Percentiles rank a stretch among this genome's conserved stretches.
Conservation (phyloP, 2,113 vertebrate species). For the Vanacampus margaritifer region DNA sequence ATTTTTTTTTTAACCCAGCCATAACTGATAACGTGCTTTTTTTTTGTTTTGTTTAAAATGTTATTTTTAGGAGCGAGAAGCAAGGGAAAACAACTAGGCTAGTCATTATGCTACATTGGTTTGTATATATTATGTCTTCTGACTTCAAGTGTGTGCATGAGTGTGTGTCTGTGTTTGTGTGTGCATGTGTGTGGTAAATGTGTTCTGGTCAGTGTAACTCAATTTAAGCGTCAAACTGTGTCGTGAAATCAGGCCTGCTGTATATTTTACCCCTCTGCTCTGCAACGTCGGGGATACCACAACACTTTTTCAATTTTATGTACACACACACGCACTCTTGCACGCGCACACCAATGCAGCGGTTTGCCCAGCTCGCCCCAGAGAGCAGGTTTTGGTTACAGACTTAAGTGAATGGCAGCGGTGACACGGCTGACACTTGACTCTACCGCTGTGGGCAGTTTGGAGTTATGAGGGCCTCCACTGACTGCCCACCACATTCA, state of each 20-base stretch:
- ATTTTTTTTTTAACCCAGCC: too few species aligned
- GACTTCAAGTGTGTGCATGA: neutral
- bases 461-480: constrained; percentile 26
- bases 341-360: constrained; percentile 16
- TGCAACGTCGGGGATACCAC: constrained; percentile 14
- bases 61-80: too few species aligned
- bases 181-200: constrained; percentile 28
- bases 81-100: constrained; percentile 11
- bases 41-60: too few species aligned
- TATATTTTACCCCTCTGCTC: constrained; percentile 25
- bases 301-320: constrained; percentile 30
- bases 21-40: too few species aligned
- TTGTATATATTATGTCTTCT: constrained; percentile 5
- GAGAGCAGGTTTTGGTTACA: constrained; percentile 39
- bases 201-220: constrained; percentile 35
- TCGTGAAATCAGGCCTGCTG: constrained; percentile 12
- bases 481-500: constrained; percentile 15
- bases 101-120: constrained; percentile 6
- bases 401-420: constrained; percentile 27
- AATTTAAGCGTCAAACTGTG: constrained; percentile 10
- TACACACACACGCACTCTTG: constrained; percentile 12
- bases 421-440: constrained; percentile 49
- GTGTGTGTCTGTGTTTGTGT: neutral
- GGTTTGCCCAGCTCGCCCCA: constrained; percentile 37
- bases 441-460: constrained; percentile 30